A percentile compares a stretch with the other conserved stretches of the same genome.
These are phyloP conservation scores for Sarcophaga rosellei DNA, from an alignment of 2,888 invertebrate species.

Conservation along the genomic window DNA sequence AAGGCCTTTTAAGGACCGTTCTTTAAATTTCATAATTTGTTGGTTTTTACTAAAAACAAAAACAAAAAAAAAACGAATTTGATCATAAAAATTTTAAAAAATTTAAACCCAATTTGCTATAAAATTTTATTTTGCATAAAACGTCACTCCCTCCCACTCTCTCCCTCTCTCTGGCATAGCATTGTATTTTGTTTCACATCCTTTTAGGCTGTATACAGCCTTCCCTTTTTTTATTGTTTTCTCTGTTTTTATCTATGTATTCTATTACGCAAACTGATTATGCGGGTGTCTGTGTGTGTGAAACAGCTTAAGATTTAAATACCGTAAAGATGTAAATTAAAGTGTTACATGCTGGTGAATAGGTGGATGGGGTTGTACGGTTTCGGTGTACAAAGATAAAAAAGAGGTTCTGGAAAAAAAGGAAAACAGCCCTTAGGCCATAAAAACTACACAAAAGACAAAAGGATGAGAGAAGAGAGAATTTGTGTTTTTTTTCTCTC, in stretches of 20 bases:
- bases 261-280: constrained; percentile 32
- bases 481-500: not conserved
- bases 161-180: no score
- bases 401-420: constrained; percentile 8
- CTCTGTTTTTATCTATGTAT: not conserved
- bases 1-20: no score
- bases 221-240: not conserved
- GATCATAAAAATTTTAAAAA: constrained; percentile 4
- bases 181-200: no score
- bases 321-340: constrained; percentile 55
- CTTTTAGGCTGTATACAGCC: no score
- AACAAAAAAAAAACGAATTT: no score
- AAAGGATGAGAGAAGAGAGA: constrained; percentile 4
- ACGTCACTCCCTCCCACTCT: not conserved
- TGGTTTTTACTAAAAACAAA: no score
- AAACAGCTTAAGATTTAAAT: constrained; percentile 50
- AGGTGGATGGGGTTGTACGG: not conserved
- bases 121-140: constrained; percentile 51
- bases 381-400: no score
- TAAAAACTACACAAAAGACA: constrained; percentile 29
- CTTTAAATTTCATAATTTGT: no score
- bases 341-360: constrained; percentile 32
- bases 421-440: constrained; percentile 26
- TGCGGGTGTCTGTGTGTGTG: not conserved
- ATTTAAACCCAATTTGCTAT: constrained; percentile 48